Base-by-base conservation (phyloP, 2,797 vertebrate species). In the Anguilla obscura region DNA sequence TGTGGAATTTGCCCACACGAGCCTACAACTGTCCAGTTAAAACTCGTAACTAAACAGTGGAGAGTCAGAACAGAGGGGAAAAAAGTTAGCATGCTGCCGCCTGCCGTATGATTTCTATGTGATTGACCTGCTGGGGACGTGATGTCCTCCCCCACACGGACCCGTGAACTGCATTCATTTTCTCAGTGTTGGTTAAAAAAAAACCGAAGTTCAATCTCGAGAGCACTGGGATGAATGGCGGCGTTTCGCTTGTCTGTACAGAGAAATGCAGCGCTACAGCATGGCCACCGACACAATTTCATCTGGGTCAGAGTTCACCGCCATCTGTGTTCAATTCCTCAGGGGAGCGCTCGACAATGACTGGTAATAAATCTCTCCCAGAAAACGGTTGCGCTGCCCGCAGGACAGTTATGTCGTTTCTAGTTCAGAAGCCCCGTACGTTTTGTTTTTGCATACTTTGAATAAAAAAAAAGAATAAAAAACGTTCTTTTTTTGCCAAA, bases 291-390 rank as follows among this genome's bases (percentile, higher is more conserved):
- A 45, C 40, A 48, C 24, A n/a, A 79, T 79, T 40, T 79, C 36
- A 79, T 36, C 16, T 16, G 74, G 79, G 79, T 82, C 40, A 24
- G 40, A 82, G 45, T 82, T 82, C 79, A 82, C 79, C 10, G 21
- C 24, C 21, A 50, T 24, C 9, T 82, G 79, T 24, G 45, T 24
- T 24, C 79, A 82, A 10, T 21, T 40, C 76, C 36, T 8, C 7
- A 48, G 1, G 4, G 76, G 18, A 80, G 40, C 76, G 9, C 16
- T 48, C 45, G 50, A 82, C 74, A 82, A 50, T 36, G 40, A 50
- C 24, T 45, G n/a, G 40, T 16, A n/a, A 24, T 50, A n/a, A 50
- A 82, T 36, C 40, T 3, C 40, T 82, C 45, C 79, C 40, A 4
- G 79, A 27, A 18, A 9, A 18, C 5, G 69, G 27, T 71, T 79